Base-by-base conservation (phyloP, 2,888 invertebrate genomes). In the Diarsia dahlii region DNA sequence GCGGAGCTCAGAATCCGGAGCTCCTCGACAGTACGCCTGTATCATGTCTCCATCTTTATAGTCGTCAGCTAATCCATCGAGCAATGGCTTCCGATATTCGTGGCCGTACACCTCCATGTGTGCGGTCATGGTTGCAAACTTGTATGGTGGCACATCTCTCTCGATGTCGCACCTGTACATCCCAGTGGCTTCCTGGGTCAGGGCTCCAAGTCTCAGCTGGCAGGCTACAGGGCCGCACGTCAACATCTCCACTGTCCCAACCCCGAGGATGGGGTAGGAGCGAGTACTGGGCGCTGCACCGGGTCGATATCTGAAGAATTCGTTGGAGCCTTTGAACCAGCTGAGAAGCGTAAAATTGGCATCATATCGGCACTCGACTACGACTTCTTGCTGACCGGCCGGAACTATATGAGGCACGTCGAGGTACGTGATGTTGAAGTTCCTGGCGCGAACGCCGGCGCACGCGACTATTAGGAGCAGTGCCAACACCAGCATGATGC, bases 271-370 rank as follows among this genome's bases (percentile, higher is more conserved):
- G 0, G 96, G 94, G 74, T 93, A 96, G 5, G 95, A 93, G 12
- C 91, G 90, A 3, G 94, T 95, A 80, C 93, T 95, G 0, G 96
- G 96, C 0, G 94, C 92, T 1, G 90, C 85, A 3, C 94, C 94
- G 3, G 96, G 96, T 66, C 91, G 93, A 84, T 95, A 96, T 58
- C 96, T 91, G 90, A 96, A 96, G 91, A 96, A 96, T 76, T 96
- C 96, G 58, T 90, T 92, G 23, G 91, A 88, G 10, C 95, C 96
- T 87, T 95, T 96, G 82, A 96, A 96, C 94, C 95, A 95, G 91
- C 92, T 95, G 80, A 96, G 93, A 12, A 95, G 76, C 0, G 96
- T 96, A 87, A 96, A 96, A 86, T 96, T 95, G n/a, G 94, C 96
- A 81, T 95, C 93, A 89, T 96, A 96, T 76, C 92, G 88, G 87